Evolutionary conservation across 2,113 vertebrate species (phyloP), one percentile per base, ranked within the genome.

Genomic region (Marmota flaviventris): DNA sequence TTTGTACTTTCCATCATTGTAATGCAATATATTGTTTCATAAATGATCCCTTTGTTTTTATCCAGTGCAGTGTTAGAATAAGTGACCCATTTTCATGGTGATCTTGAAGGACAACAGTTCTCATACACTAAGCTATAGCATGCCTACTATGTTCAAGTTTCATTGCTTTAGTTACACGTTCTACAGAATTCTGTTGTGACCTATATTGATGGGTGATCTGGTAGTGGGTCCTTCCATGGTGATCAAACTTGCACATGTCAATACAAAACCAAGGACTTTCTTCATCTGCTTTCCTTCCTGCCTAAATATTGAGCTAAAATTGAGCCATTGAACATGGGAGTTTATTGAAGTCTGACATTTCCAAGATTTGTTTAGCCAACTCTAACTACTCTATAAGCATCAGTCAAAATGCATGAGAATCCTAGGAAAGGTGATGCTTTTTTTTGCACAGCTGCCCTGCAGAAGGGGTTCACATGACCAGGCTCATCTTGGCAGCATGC

Each of bases 261-360:
- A 78, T 78, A 78, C 10, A 89, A 85, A 58, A 94, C 61, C 58
- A 53, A 94, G 39, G 5, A 27, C 56, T 94, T 77, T 25, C 18
- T 81, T 85, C 92, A 72, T 93, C 78, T 98, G 18, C n/a, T 96
- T 97, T 97, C 7, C 51, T 91, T 97, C 18, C 69, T 27, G 76
- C 93, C 89, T 95, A 98, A 97, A 96, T 42, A 93, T 5, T 51
- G 37, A 96, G 58, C 82, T n/a, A 84, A 96, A 97, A 95, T 25
- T 22, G 29, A 96, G 85, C 67, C 67, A 94, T 94, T 92, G 39
- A 51, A 37, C 51, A 22, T 83, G 77, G 8, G 0, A 93, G 73
- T 97, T 97, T 98, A 45, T 90, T 93, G 91, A 97, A 98, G 92
- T 34, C 91, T 20, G 65, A 95, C 61, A 61, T 97, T 96, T 86